Percentiles rank a stretch among this genome's conserved stretches.
Evolutionary conservation across 23 tunicate species (phyloP).

Genomic region (Clavelina lepadiformis): DNA sequence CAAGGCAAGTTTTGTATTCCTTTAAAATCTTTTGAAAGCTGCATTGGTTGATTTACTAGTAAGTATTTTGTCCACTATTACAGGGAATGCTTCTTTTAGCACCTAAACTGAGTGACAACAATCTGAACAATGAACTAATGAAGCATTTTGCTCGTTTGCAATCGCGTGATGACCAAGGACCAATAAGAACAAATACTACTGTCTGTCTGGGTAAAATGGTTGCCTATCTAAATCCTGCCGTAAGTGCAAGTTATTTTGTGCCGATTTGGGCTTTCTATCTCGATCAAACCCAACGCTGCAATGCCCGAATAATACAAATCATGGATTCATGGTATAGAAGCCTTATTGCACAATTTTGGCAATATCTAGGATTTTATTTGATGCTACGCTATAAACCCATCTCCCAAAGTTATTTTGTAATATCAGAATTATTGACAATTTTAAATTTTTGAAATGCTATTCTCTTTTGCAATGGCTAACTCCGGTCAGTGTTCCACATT

Average conservation of each 20-base stretch:
- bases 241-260: slow-evolving; percentile 5
- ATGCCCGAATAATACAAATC: not conserved
- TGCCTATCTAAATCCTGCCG: slow-evolving; percentile 67
- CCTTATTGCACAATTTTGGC: too few species aligned
- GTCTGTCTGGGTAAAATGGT: slow-evolving; percentile 96
- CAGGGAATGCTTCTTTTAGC: slow-evolving; percentile 95
- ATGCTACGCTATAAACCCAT: too few species aligned
- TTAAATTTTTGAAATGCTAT: too few species aligned
- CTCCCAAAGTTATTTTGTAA: too few species aligned
- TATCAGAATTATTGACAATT: too few species aligned
- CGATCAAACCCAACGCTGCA: not conserved
- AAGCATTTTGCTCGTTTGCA: slow-evolving; percentile 98
- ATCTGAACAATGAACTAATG: slow-evolving; percentile 95
- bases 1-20: slow-evolving; percentile 43
- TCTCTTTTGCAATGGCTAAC: too few species aligned
- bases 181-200: slow-evolving; percentile 99
- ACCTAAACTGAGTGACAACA: slow-evolving; percentile 90
- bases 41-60: not conserved
- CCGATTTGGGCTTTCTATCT: not conserved
- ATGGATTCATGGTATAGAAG: not conserved
- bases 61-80: slow-evolving; percentile 3
- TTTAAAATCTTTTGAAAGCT: not conserved
- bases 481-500: too few species aligned
- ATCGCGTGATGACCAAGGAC: slow-evolving; percentile 99
- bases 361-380: too few species aligned